Conservation (phyloP, 1,140 invertebrate genomes). For the Cotesia glomerata region DNA sequence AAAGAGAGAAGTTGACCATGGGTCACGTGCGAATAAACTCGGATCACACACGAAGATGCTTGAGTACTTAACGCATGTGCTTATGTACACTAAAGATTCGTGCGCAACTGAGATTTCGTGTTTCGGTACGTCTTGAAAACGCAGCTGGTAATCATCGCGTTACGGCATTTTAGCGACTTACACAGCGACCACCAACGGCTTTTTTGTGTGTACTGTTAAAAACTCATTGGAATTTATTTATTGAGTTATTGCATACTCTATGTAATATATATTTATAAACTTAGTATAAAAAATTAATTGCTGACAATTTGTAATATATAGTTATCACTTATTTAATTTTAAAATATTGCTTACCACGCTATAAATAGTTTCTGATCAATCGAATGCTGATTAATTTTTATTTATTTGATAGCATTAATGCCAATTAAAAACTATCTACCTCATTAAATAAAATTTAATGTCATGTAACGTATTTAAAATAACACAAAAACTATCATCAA, state of each 20-base stretch:
- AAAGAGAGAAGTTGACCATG: conserved; percentile 19
- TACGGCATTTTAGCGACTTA: conserved; percentile 4
- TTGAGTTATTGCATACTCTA: background rate
- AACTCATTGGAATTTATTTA: conserved; percentile 16
- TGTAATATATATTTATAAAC: too few relatives aligned
- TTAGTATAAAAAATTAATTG: background rate
- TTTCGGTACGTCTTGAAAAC: conserved; percentile 9
- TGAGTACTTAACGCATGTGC: conserved; percentile 22
- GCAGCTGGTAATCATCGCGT: conserved; percentile 12
- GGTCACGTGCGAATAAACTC: conserved; percentile 28
- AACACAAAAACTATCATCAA: background rate
- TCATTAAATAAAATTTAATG: too few relatives aligned
- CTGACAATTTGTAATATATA: too few relatives aligned
- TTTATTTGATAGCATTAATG: too few relatives aligned
- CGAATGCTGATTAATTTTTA: too few relatives aligned
- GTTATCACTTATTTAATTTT: too few relatives aligned
- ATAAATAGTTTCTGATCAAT: too few relatives aligned
- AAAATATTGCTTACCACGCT: too few relatives aligned
- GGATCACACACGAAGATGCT: conserved; percentile 30
- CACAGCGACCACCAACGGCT: conserved; percentile 17
- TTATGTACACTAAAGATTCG: background rate
- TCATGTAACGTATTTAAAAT: background rate
- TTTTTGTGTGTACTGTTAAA: background rate
- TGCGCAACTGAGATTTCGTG: conserved; percentile 14
- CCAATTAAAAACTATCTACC: too few relatives aligned